Evolutionary conservation across 2,797 vertebrate species (phyloP).

Genomic region (Bovichtus diacanthus): DNA sequence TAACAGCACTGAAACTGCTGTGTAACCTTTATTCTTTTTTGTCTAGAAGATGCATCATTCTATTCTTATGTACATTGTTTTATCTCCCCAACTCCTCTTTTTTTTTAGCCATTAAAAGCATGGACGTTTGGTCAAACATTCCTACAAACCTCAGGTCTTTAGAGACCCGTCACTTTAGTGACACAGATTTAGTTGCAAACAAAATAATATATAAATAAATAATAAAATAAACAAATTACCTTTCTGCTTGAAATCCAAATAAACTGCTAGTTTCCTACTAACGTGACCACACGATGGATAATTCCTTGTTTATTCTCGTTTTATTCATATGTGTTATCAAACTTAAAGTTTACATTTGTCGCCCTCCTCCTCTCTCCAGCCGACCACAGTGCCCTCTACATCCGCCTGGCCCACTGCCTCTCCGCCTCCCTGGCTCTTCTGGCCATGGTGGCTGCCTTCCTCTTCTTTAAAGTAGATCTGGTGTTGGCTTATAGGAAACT

Average conservation of each 20-base stretch:
- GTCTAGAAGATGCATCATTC: no score
- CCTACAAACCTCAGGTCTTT: not conserved
- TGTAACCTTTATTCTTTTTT: no score
- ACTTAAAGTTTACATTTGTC: not conserved
- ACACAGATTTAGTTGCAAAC: not conserved
- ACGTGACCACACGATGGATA: not conserved
- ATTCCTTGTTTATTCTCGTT: not conserved
- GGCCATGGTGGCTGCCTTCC: not conserved
- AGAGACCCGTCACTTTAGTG: no score
- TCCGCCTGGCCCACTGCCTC: constrained; percentile 36
- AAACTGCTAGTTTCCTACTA: not conserved
- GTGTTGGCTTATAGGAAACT: constrained; percentile 75
- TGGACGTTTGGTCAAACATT: not conserved
- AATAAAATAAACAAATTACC: not conserved
- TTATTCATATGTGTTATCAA: not conserved
- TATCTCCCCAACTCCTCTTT: no score
- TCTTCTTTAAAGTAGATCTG: constrained; percentile 72
- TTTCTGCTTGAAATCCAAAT: not conserved
- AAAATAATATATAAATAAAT: no score
- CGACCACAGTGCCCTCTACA: constrained; percentile 45
- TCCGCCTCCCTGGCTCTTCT: constrained; percentile 27
- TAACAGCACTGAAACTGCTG: no score
- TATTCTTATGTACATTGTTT: no score
- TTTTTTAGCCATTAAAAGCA: not conserved
- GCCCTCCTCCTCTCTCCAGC: constrained; percentile 49